Evolutionary conservation across 2,113 vertebrate species (phyloP), one percentile per base, ranked within the genome.

Genomic region (Galbula dea): DNA sequence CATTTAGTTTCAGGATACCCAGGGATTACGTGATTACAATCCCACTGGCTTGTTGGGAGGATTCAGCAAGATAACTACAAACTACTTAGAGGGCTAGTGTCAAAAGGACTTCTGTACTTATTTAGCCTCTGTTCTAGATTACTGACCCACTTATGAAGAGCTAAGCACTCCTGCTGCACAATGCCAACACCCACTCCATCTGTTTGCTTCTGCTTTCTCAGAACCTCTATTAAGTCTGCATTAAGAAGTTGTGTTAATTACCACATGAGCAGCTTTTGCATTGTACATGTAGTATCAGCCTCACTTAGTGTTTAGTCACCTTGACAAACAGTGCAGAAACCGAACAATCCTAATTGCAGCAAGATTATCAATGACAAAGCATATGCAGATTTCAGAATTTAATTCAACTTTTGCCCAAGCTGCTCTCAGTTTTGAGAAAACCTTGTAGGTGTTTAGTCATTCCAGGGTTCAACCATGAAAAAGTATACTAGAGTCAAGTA

Each of bases 161-260:
- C 95, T 95, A 95, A 96, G 90, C 81, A 90, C n/a, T 65, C 92
- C 89, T 49, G 71, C 80, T 90, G 93, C 36, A 62, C 34, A 5
- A 52, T 90, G 83, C 92, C 62, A 89, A 94, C 86, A 76, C 75
- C 89, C 92, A 95, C 80, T 94, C 93, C 95, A 97, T 97, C 96
- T 97, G 96, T 92, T 91, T 96, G 95, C 88, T 83, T 86, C 95
- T 94, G 92, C 95, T 96, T 96, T 95, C 95, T 95, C 83, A 55
- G 86, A 96, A 96, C 55, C 85, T 37, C 59, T 29, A 75, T 83
- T 69, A 80, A n/a, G 90, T 57, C 85, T 26, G 36, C 2, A 0
- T n/a, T 86, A 93, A 95, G 85, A 93, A 93, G 59, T 78, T 90
- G 52, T 75, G 65, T 93, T 94, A 95, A 95, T 93, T 94, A 94